Conservation (phyloP, 2,888 invertebrate species). For the Eristalinus aeneus region DNA sequence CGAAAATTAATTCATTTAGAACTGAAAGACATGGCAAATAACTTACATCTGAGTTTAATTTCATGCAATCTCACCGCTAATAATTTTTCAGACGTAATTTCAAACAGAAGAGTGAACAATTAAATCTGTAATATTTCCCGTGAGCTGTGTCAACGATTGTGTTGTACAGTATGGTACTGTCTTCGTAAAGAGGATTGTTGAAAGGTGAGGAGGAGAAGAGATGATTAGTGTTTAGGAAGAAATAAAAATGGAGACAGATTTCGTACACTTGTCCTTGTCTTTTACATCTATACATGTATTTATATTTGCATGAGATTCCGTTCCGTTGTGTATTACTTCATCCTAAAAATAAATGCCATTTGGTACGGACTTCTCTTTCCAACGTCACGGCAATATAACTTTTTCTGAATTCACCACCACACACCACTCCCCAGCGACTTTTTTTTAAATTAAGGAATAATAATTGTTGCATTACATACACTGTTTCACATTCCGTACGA, state of each 20-base stretch:
- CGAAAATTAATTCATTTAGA: neutral
- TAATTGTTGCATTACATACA: no score
- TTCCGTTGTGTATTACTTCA: slow-evolving; percentile 9
- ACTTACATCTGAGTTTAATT: neutral
- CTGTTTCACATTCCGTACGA: no score
- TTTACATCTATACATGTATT: neutral
- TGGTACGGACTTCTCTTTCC: slow-evolving; percentile 7
- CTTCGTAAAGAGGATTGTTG: no score
- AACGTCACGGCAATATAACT: neutral
- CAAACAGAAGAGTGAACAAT: neutral
- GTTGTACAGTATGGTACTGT: no score
- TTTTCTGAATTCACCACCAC: neutral
- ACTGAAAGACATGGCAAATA: neutral
- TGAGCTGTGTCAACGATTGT: neutral
- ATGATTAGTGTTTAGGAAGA: no score
- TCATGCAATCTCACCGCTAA: neutral
- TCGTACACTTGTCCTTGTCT: slow-evolving; percentile 10
- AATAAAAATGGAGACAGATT: slow-evolving; percentile 14
- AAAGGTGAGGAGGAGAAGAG: no score
- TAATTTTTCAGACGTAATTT: neutral
- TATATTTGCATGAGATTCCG: neutral
- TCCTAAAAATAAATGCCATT: slow-evolving; percentile 40
- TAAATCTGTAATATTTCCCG: neutral
- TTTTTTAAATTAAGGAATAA: neutral
- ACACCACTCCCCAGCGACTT: neutral